A percentile compares a stretch with the other conserved stretches of the same genome.
These are phyloP conservation scores for Mixornis gularis DNA, from an alignment of 2,113 vertebrate species.

Conservation along the genomic window DNA sequence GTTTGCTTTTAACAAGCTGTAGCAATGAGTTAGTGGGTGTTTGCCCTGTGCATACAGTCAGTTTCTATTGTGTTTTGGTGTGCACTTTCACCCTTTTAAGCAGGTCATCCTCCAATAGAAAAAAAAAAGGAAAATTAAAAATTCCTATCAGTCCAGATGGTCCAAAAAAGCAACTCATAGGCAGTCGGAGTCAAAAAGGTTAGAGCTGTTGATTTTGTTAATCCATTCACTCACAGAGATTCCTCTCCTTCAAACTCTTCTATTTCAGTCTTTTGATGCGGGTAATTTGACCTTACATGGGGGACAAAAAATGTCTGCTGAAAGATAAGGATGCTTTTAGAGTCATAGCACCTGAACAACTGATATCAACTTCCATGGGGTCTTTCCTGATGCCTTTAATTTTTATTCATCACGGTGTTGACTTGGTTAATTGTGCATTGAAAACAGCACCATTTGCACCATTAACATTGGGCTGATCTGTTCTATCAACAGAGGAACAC, in stretches of 20 bases:
- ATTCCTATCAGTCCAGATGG: not conserved
- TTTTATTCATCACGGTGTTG: constrained; percentile 60
- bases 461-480: constrained; percentile 36
- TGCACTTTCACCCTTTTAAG: not conserved
- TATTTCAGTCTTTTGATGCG: not conserved
- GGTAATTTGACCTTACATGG: not conserved
- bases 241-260: not conserved
- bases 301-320: not conserved
- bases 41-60: not conserved
- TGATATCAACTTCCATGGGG: not conserved
- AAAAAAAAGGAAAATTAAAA: not conserved
- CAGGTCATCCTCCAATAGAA: not conserved
- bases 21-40: not conserved
- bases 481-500: not conserved
- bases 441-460: constrained; percentile 19
- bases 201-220: not conserved
- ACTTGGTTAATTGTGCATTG: constrained; percentile 56
- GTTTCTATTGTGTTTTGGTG: not conserved
- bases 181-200: not conserved
- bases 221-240: not conserved
- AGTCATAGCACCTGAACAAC: not conserved
- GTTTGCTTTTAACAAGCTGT: not conserved
- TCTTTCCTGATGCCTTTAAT: constrained; percentile 11
- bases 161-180: constrained; percentile 2
- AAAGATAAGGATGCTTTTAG: not conserved